Conservation (phyloP, 2,888 invertebrate species). For the Malachius bipustulatus region DNA sequence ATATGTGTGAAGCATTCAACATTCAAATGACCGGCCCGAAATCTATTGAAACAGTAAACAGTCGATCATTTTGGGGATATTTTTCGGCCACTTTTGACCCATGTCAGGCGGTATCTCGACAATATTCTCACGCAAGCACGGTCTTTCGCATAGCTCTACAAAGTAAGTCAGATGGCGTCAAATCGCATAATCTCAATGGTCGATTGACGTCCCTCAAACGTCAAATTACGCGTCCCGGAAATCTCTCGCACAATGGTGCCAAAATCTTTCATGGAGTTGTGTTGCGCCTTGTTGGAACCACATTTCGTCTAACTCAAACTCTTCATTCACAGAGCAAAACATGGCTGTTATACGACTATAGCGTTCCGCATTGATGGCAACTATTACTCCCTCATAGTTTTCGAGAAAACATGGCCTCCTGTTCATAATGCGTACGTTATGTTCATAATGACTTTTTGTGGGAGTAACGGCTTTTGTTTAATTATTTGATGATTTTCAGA, state of each 20-base stretch:
- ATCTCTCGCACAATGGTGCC: conserved; percentile 1
- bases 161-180: not conserved
- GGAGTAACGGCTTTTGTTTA: too few relatives aligned
- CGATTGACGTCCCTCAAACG: conserved; percentile 2
- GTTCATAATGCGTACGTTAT: too few relatives aligned
- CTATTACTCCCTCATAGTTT: not conserved
- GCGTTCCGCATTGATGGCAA: not conserved
- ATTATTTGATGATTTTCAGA: not conserved
- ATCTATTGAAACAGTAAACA: too few relatives aligned
- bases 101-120: too few relatives aligned
- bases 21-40: too few relatives aligned
- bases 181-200: not conserved
- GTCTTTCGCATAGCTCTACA: conserved; percentile 2
- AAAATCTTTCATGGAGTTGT: conserved; percentile 1
- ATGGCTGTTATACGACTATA: conserved; percentile 1
- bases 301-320: not conserved
- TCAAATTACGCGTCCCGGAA: conserved; percentile 3
- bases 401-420: too few relatives aligned
- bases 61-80: too few relatives aligned
- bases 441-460: too few relatives aligned
- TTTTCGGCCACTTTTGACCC: too few relatives aligned
- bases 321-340: not conserved
- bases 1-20: too few relatives aligned
- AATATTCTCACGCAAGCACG: too few relatives aligned
- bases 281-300: not conserved